Percentiles rank a stretch among this genome's conserved stretches.
phyloP scores from a whole-genome alignment of 2,113 vertebrate species.

The Otus sunia region DNA sequence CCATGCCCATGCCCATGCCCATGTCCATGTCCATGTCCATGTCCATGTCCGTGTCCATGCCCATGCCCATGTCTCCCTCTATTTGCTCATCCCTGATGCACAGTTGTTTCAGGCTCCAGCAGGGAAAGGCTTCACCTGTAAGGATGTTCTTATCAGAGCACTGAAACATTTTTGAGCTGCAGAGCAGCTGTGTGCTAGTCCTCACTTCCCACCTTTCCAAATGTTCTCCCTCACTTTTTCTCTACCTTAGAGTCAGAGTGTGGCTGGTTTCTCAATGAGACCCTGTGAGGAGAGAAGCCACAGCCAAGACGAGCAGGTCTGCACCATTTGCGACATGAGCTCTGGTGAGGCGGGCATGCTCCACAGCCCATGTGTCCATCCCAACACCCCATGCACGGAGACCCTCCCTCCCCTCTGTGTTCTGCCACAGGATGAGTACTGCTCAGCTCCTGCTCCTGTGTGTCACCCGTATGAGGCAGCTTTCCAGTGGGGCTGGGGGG shows the following conservation, averaged over 20 bases:
- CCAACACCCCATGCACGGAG: fast-evolving
- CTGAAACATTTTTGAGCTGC: neutral
- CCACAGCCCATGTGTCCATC: neutral
- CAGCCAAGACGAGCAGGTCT: neutral
- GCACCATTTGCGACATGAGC: neutral
- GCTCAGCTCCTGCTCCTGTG: neutral
- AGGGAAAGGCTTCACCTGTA: neutral
- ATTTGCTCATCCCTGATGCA: neutral
- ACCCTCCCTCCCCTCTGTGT: fast-evolving
- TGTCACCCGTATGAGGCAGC: neutral
- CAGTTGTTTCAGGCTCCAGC: neutral
- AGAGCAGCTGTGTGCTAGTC: neutral
- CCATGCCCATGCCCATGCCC: too few relatives aligned
- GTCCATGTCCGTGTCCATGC: too few relatives aligned
- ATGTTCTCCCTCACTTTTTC: neutral
- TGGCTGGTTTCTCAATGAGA: neutral
- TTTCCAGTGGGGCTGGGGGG: neutral
- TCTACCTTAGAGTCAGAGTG: neutral
- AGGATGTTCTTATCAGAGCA: neutral
- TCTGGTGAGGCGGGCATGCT: neutral
- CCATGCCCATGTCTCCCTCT: neutral
- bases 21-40: too few relatives aligned
- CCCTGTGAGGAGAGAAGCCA: neutral
- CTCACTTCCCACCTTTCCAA: neutral
- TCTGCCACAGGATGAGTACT: neutral